Percentiles rank a stretch among this genome's conserved stretches.
phyloP scores from a whole-genome alignment of 2,888 invertebrate genomes.

The Volucella bombylans region DNA sequence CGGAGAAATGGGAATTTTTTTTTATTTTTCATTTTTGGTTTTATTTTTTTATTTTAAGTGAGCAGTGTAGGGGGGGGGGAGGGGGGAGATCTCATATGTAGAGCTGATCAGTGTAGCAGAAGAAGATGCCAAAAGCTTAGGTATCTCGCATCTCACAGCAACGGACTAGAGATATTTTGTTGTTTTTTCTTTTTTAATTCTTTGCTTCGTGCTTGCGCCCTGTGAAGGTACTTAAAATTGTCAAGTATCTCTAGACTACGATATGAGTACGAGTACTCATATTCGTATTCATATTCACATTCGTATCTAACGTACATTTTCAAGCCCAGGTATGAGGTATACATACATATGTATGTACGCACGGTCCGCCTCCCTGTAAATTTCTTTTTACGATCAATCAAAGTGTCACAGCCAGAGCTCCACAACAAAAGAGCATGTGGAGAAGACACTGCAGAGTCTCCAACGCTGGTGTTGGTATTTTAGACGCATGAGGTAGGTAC shows the following conservation, averaged over 20 bases:
- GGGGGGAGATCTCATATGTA: constrained; percentile 22
- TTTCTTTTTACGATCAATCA: constrained; percentile 67
- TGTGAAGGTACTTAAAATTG: constrained; percentile 37
- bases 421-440: constrained; percentile 19
- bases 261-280: too few species aligned
- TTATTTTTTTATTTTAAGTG: constrained; percentile 18
- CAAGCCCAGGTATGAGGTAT: too few species aligned
- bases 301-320: constrained; percentile 45
- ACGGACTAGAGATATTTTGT: too few species aligned
- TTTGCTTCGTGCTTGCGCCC: constrained; percentile 2
- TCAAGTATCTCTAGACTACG: constrained; percentile 23
- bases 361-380: constrained; percentile 46
- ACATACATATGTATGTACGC: constrained; percentile 2
- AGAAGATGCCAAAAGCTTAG: constrained; percentile 56
- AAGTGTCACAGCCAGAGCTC: constrained; percentile 56
- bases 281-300: too few species aligned
- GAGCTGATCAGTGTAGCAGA: constrained; percentile 26
- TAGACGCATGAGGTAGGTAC: constrained; percentile 3
- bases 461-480: constrained; percentile 28
- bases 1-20: constrained; percentile 36
- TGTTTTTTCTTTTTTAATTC: background rate
- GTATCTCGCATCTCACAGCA: background rate
- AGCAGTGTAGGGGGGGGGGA: constrained; percentile 10
- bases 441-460: constrained; percentile 26
- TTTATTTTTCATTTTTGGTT: constrained; percentile 2